Conservation (phyloP, 1,140 invertebrate genomes). For the Ganaspis sp. region DNA sequence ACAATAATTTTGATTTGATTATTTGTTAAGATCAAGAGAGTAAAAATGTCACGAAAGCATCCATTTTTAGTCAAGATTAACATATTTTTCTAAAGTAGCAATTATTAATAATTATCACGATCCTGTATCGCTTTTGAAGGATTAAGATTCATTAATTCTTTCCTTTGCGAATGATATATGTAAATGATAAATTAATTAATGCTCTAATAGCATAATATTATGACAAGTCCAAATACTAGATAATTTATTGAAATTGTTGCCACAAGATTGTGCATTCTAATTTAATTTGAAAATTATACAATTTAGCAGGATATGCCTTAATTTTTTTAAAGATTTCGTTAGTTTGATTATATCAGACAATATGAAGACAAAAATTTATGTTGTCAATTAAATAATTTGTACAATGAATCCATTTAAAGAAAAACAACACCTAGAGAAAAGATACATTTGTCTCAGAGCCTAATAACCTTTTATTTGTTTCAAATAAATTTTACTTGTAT, state of each 20-base stretch:
- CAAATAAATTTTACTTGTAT: too few species aligned
- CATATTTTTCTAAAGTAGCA: neutral
- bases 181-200: constrained; percentile 1
- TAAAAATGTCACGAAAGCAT: neutral
- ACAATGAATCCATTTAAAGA: too few species aligned
- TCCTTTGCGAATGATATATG: neutral
- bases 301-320: neutral
- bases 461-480: too few species aligned
- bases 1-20: neutral
- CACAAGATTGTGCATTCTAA: neutral
- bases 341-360: too few species aligned
- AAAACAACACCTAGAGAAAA: too few species aligned
- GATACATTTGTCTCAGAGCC: too few species aligned
- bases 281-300: constrained; percentile 14
- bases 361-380: too few species aligned
- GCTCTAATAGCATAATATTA: constrained; percentile 3
- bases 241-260: constrained; percentile 8
- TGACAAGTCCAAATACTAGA: neutral
- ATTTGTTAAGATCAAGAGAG: neutral
- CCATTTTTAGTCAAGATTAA: neutral
- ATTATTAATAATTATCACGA: neutral
- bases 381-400: too few species aligned
- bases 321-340: too few species aligned
- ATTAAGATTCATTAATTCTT: neutral
- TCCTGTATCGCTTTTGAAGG: neutral